Conservation (phyloP, 2,113 vertebrate species). For the Gadus macrocephalus region DNA sequence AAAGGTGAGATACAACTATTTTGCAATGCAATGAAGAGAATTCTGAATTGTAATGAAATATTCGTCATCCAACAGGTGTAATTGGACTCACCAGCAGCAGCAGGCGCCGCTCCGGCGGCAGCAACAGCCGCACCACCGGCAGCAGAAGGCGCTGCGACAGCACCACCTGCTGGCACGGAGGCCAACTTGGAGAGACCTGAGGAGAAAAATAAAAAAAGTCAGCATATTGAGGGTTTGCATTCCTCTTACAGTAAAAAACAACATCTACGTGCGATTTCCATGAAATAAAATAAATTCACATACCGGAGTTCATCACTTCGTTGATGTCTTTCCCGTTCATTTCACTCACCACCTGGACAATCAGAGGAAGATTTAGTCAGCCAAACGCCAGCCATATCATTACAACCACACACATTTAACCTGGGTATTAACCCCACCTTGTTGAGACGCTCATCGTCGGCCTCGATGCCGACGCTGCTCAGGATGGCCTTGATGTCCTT, state of each 20-base stretch:
- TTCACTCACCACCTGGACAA: slow-evolving; percentile 72
- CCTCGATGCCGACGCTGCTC: slow-evolving; percentile 79
- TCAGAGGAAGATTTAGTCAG: too few species aligned
- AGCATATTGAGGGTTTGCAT: background rate
- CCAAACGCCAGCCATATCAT: too few species aligned
- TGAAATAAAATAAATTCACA: background rate
- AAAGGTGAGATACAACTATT: too few species aligned
- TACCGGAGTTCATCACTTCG: slow-evolving; percentile 68
- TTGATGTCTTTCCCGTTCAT: slow-evolving; percentile 73
- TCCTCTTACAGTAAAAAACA: background rate
- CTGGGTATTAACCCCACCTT: slow-evolving; percentile 54
- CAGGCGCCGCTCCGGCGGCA: slow-evolving; percentile 68
- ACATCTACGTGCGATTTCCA: background rate
- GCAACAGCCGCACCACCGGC: slow-evolving; percentile 45
- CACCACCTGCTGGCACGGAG: slow-evolving; percentile 79
- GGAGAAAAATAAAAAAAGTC: background rate
- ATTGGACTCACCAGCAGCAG: slow-evolving; percentile 63
- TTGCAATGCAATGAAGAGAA: background rate
- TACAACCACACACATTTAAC: too few species aligned
- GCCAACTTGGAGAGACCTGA: slow-evolving; percentile 75
- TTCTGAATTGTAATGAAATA: background rate
- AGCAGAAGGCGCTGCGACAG: slow-evolving; percentile 63
- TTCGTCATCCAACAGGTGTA: too few species aligned
- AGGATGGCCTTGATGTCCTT: slow-evolving; percentile 80
- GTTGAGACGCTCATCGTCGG: slow-evolving; percentile 74